Evolutionary conservation across 2,888 invertebrate species (phyloP), one percentile per base, ranked within the genome.

Genomic region (Agonopterix subpropinquella): DNA sequence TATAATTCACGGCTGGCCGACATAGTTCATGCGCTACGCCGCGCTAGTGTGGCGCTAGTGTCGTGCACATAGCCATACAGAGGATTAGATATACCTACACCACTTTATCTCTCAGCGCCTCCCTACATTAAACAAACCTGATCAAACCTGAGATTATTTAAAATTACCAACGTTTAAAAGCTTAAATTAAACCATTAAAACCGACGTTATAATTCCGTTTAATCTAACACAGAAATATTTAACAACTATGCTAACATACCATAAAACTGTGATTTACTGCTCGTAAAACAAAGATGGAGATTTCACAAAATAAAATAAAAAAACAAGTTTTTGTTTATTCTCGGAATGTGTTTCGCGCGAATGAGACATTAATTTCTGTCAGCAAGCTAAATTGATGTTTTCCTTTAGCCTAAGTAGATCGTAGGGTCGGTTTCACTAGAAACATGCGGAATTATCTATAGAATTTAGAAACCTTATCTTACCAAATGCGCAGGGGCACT

Each of bases 211-310:
- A 35, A 10, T n/a, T 43, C n/a, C 4, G 1, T n/a, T 28, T n/a
- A n/a, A 9, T 35, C 15, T 11, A 2, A 44, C 36, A 36, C 37
- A 43, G 36, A 35, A 43, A 47, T 39, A 42, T 42, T 42, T 42
- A 11, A 42, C 13, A 11, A 42, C 42, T 42, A 8, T 11, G 42
- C 42, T 13, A 13, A 42, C 42, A 42, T 42, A 11, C 42, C 42
- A 15, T 44, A 48, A 44, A 44, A 35, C 11, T 4, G 43, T 44
- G 44, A 48, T 13, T 44, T 44, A 45, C 44, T 15, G 37, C 9
- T 41, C 48, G 37, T 44, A 44, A 48, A 48, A 48, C 48, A 48
- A 44, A 44, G 15, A 44, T 41, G 44, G 43, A n/a, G 43, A 9
- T 43, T 36, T 10, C 9, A 18, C 11, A 42, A 42, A 42, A 39